Base-by-base conservation (phyloP, 2,797 vertebrate species). In the Pelodytes ibericus region DNA sequence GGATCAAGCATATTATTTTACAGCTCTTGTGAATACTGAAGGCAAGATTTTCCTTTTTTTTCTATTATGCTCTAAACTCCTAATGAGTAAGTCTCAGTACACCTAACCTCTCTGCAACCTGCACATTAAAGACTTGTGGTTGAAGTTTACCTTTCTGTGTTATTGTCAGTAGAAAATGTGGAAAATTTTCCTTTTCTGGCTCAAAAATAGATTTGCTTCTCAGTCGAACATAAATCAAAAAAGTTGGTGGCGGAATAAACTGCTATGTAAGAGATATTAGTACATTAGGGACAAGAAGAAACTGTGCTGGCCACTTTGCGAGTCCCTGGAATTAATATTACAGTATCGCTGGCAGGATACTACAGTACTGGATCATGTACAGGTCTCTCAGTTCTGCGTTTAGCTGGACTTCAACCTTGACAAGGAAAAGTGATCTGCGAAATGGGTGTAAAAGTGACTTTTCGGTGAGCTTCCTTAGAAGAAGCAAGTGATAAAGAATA, bases 121-220 rank as follows among this genome's bases (percentile, higher is more conserved):
- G 64, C 8, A 49, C 64, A 66, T 66, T 29, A 49, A 26, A 49
- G 25, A 5, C 20, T 24, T 41, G 11, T 65, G 25, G 4, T 24
- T 65, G 62, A 44, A 44, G 22, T 7, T n/a, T 65, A 44, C 20
- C 47, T 22, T 47, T 65, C 30, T 39, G 25, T 39, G n/a, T 24
- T 27, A 63, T 33, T 63, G 60, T 63, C 60, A 36, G 60, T 20
- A 39, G 20, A 41, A 63, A 36, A 24, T 63, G n/a, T 22, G 20
- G 1, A 36, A 15, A 26, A 27, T 11, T 1, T 22, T 58, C 8
- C 27, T 27, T 1, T 58, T 27, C 49, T 53, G 22, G n/a, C 20
- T 22, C 49, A 22, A 11, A 24, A 53, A 53, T 53, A 53, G 20
- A 53, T 53, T 6, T 53, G 7, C 49, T 53, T 24, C 20, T 24